phyloP scores from a whole-genome alignment of 1,140 invertebrate species.

The Papilio helenus region DNA sequence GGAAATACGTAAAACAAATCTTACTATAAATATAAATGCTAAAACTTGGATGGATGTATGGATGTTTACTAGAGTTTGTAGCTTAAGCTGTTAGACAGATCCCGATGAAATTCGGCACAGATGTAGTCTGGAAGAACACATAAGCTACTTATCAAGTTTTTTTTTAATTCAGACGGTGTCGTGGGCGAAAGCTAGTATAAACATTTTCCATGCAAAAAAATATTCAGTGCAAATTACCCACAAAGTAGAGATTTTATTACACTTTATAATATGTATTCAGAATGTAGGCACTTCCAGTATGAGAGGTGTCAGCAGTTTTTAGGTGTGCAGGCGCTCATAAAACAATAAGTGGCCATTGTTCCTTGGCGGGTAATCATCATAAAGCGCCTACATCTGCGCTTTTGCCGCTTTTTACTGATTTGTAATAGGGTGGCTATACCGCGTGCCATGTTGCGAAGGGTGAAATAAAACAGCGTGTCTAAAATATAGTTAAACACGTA shows the following conservation, averaged over 20 bases:
- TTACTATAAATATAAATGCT: too few relatives aligned
- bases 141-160: too few relatives aligned
- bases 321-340: constrained; percentile 51
- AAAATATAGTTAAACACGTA: too few relatives aligned
- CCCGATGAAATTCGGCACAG: too few relatives aligned
- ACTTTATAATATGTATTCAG: constrained; percentile 1
- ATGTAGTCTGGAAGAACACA: too few relatives aligned
- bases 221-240: neutral
- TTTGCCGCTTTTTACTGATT: constrained; percentile 41
- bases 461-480: neutral
- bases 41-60: too few relatives aligned
- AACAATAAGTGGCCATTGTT: constrained; percentile 68
- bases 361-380: constrained; percentile 63
- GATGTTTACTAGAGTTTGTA: too few relatives aligned
- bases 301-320: constrained; percentile 30
- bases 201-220: neutral
- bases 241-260: neutral
- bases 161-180: too few relatives aligned
- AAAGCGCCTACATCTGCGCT: constrained; percentile 56
- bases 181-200: too few relatives aligned
- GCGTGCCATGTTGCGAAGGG: neutral
- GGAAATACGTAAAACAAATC: too few relatives aligned
- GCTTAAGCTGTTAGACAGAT: too few relatives aligned
- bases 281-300: constrained; percentile 9
- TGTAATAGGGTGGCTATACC: constrained; percentile 21